Evolutionary conservation across 1,140 invertebrate species (phyloP), one percentile per base, ranked within the genome.

Genomic region (Pectinophora gossypiella): DNA sequence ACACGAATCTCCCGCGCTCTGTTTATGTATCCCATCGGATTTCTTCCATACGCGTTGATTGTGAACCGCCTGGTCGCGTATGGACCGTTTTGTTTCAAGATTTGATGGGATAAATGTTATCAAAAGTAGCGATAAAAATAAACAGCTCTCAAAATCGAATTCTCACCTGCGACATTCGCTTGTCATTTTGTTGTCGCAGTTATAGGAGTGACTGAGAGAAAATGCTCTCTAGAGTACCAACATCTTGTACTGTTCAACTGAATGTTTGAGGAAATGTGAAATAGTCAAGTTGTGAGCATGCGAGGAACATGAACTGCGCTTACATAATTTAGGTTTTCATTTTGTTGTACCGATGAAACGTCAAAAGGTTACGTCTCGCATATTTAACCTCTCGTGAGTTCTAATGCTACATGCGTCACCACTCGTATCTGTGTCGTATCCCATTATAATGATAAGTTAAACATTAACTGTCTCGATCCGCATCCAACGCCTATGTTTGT

Each of bases 21-120:
- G 77, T 84, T 80, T 82, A 76, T 74, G 68, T 76, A 80, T 79
- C 71, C 71, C 63, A 76, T 71, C 62, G 70, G 70, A 76, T 76
- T 82, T 76, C 76, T 80, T 80, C 74, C 70, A 67, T 73, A 76
- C 57, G 61, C 61, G 66, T 68, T 70, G 56, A 56, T 64, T 54
- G 60, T 63, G 60, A 67, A 68, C 64, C 67, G 68, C 60, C 12
- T 73, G 73, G 64, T 65, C 61, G 58, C 72, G 52, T 68, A 70
- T 75, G 70, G 64, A 50, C 35, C 51, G 57, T 62, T 76, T 76
- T 72, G 68, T 77, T 82, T 74, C n/a, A n/a, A n/a, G n/a, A n/a
- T n/a, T n/a, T n/a, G n/a, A n/a, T n/a, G n/a, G n/a, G n/a, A n/a
- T n/a, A n/a, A n/a, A n/a, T n/a, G n/a, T n/a, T n/a, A n/a, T n/a